Base-by-base conservation (phyloP, 2,113 vertebrate genomes). In the Irena cyanogastra region DNA sequence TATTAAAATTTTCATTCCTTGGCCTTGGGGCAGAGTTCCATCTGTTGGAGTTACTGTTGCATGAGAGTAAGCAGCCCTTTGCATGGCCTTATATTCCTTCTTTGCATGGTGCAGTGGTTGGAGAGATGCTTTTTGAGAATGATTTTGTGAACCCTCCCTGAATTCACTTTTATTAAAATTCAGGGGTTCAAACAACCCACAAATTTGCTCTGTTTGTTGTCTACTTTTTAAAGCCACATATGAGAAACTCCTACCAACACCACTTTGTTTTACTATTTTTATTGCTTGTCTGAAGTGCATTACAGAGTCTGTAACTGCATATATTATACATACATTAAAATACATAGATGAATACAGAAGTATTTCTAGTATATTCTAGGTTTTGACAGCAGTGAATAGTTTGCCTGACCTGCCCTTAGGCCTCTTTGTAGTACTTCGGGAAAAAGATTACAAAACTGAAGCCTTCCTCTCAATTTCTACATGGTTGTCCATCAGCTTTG, bases 1-100 rank as follows among this genome's bases (percentile, higher is more conserved):
- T 65, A 64, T 83, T 93, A 89, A 77, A 93, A 83, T 44, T 94
- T 95, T 49, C 17, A 49, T 95, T 54, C 64, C 69, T 85, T 70
- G 74, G 61, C 59, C 47, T 39, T 91, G 75, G 60, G 70, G 74
- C 78, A 85, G 81, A 72, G 53, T 90, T 93, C 63, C 70, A 93
- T 95, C 93, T 93, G 78, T 56, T 84, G n/a, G 37, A 57, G 39
- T 85, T 90, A 61, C 78, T 93, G 64, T 70, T 85, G 39, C 14
- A 8, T 93, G 49, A 74, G 93, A 89, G 42, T 19, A 53, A 89
- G 57, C 47, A 66, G 11, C 10, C 23, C 21, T 61, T 83, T 75
- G 45, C 24, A 28, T 28, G 70, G n/a, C 41, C n/a, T 78, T 28
- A 4, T 6, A 1, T 68, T 87, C 33, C 19, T 60, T 72, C 41